Evolutionary conservation across 2,797 vertebrate species (phyloP).

Genomic region (Lophius americanus): DNA sequence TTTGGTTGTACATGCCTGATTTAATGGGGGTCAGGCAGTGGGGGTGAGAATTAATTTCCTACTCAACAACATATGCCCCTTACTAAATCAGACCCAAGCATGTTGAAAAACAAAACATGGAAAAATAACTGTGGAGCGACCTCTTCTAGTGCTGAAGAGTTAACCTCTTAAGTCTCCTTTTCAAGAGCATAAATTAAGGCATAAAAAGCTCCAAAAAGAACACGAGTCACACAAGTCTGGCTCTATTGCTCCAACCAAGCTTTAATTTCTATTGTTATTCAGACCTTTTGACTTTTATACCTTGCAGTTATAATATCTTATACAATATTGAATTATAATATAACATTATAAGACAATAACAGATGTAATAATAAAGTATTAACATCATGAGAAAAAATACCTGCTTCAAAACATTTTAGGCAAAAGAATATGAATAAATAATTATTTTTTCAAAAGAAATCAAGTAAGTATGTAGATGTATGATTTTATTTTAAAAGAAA

Average conservation of each 20-base stretch:
- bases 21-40: slow-evolving; percentile 69
- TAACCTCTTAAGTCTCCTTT: slow-evolving; percentile 40
- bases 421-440: background rate
- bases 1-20: slow-evolving; percentile 84
- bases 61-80: slow-evolving; percentile 83
- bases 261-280: slow-evolving; percentile 15
- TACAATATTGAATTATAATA: too few relatives aligned
- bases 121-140: slow-evolving; percentile 55
- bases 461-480: background rate
- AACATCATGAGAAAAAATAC: too few relatives aligned
- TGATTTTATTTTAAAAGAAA: too few relatives aligned
- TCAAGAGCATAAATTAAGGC: slow-evolving; percentile 27
- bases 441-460: background rate
- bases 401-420: background rate
- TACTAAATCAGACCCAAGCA: slow-evolving; percentile 76
- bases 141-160: slow-evolving; percentile 28
- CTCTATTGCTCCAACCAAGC: slow-evolving; percentile 12
- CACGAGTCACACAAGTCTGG: slow-evolving; percentile 6
- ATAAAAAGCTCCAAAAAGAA: slow-evolving; percentile 12
- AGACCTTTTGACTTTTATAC: background rate
- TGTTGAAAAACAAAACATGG: slow-evolving; percentile 52
- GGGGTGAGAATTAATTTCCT: slow-evolving; percentile 83
- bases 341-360: too few relatives aligned
- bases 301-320: background rate
- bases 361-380: too few relatives aligned